Base-by-base conservation (phyloP, 92 coral and sea anemone genomes). In the Diadumene lineata region DNA sequence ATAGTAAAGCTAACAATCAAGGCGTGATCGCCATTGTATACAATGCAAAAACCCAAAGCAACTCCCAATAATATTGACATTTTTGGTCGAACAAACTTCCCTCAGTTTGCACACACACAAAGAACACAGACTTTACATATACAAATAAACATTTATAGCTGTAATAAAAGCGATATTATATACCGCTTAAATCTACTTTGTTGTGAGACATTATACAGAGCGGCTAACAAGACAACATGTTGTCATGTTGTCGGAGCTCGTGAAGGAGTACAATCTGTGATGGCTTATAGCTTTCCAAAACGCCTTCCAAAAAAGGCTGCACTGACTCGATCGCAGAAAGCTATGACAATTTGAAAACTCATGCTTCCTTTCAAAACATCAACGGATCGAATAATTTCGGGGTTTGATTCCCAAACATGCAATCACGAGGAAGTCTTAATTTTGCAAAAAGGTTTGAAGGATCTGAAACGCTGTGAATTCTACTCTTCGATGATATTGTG, bases 21-120 rank as follows among this genome's bases (percentile, higher is more conserved):
- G 77, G 66, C 77, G 77, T 72, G 77, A 72, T 66, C 31, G 63
- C 9, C 48, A 57, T 18, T 53, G 64, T 31, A 34, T 70, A 70
- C 75, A 51, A 32, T 31, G 24, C 3, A 43, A 72, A 28, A 32
- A 13, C n/a, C n/a, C n/a, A 32, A 56, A 57, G 34, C 50, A n/a
- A 51, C 56, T 31, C 34, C 29, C 11, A 53, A 71, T 32, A 57
- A 72, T 72, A 57, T 72, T 72, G 67, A 56, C 63, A 23, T 56
- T 31, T 18, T 72, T 28, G 31, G 17, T 7, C 77, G 55, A 8
- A 55, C 53, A 17, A 72, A 72, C 66, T 68, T 68, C 57, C 73
- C 43, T 33, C 56, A 13, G 55, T 32, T 72, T 21, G 43, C 11
- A 26, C 31, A 43, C 53, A 72, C 44, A 56, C 58, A 53, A 53